Evolutionary conservation across 2,113 vertebrate species (phyloP), one percentile per base, ranked within the genome.

Genomic region (Lota lota): DNA sequence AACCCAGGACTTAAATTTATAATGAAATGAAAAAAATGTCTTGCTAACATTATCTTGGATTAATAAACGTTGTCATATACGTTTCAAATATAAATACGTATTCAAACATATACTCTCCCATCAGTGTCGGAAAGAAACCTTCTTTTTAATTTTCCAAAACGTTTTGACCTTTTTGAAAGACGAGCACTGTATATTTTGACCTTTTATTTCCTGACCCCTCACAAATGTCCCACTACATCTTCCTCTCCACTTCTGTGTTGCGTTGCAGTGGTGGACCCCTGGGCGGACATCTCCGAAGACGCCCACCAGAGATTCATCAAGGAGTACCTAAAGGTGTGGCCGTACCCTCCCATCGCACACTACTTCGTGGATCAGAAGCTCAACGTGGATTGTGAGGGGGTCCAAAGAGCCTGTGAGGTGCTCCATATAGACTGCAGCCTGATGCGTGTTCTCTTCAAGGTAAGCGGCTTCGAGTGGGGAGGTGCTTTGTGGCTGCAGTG

Each of bases 401-500:
- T 90, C 0, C 91, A 92, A 90, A 92, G 95, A 90, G 88, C 81
- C 36, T 94, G 94, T 61, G 84, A 91, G 0, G 93, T 99, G 51
- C 82, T 89, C 40, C 79, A 87, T 64, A 83, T 95, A 8, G 96
- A 98, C 10, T 85, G 92, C 70, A 99, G 94, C 71, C 83, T 98
- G 63, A 91, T 99, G 68, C 86, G 93, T 73, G 92, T 98, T 66
- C 79, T 93, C n/a, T 96, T 95, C 79, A 84, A 93, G 92, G 94
- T 96, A 90, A 75, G 57, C 33, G 12, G 77, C 28, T 28, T 28
- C 28, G 28, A 28, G 28, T 3, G 2, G 28, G 28, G 0, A 16
- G 73, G 87, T 86, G 57, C 20, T 18, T 8, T 63, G 87, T 76
- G 47, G n/a, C 21, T 22, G 15, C n/a, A 28, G 28, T 28, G 28